These are phyloP conservation scores for Oscheius myriophilus DNA, from an alignment of 2,888 invertebrate species.

Conservation along the genomic window DNA sequence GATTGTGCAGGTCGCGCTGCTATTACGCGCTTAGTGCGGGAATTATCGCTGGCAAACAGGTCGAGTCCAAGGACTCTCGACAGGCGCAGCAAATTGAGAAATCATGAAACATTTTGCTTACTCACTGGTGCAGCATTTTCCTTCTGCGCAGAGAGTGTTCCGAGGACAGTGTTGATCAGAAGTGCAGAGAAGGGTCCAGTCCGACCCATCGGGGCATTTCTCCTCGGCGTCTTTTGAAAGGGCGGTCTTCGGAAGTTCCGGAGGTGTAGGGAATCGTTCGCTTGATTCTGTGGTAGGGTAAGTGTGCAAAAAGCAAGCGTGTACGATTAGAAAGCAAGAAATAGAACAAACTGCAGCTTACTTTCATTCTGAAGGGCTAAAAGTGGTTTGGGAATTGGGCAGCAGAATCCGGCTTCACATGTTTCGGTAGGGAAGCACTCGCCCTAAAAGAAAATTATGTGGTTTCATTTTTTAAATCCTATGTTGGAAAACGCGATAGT, in stretches of 20 bases:
- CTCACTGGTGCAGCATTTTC: slow-evolving; percentile 53
- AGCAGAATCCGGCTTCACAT: slow-evolving; percentile 58
- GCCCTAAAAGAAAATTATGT: slow-evolving; percentile 31
- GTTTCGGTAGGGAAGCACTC: slow-evolving; percentile 55
- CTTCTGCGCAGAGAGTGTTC: slow-evolving; percentile 23
- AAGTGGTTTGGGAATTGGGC: slow-evolving; percentile 43
- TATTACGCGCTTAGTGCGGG: slow-evolving; percentile 28
- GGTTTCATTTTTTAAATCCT: no score
- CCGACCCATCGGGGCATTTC: slow-evolving; percentile 46
- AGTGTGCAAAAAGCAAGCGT: slow-evolving; percentile 15
- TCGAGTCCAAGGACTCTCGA: slow-evolving; percentile 19
- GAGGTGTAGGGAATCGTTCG: slow-evolving; percentile 21
- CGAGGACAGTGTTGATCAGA: slow-evolving; percentile 22
- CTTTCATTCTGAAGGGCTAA: slow-evolving; percentile 40
- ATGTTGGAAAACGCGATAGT: no score
- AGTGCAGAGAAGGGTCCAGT: slow-evolving; percentile 27
- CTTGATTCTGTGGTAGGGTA: slow-evolving; percentile 1
- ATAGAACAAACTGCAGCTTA: slow-evolving; percentile 22
- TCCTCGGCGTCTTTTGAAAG: slow-evolving; percentile 34
- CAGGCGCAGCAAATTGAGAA: slow-evolving; percentile 1
- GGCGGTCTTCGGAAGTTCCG: slow-evolving; percentile 28
- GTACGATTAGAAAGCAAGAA: neutral
- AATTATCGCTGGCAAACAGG: slow-evolving; percentile 28
- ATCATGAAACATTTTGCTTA: slow-evolving; percentile 20
- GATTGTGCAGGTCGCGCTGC: slow-evolving; percentile 17